phyloP scores from a whole-genome alignment of 2,797 vertebrate species.

The Eulemur mongoz region DNA sequence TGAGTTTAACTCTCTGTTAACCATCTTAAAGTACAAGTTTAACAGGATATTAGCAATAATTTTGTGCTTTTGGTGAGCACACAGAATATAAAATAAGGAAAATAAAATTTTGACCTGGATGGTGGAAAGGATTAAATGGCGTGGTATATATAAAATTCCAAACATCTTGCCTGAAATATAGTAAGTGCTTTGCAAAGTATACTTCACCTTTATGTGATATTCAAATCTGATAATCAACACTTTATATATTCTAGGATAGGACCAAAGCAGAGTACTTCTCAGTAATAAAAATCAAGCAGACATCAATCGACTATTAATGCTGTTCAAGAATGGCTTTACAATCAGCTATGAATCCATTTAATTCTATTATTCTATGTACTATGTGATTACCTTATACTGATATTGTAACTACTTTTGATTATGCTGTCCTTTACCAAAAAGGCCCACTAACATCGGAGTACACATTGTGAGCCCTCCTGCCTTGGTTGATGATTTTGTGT shows the following conservation, averaged over 20 bases:
- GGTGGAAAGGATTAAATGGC: not conserved
- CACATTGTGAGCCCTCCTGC: not conserved
- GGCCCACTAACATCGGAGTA: fast-evolving
- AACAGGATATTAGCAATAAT: not conserved
- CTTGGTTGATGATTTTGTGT: not conserved
- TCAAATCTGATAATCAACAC: not conserved
- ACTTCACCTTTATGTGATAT: not conserved
- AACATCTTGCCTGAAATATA: not conserved
- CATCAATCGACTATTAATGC: not conserved
- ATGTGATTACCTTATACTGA: not conserved
- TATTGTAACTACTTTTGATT: not conserved
- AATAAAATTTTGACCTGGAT: not conserved
- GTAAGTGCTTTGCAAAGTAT: not conserved
- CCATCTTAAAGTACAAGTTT: not conserved
- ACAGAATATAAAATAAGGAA: not conserved
- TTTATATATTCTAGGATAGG: not conserved
- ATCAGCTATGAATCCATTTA: not conserved
- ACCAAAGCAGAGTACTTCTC: not conserved
- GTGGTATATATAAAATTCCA: not conserved
- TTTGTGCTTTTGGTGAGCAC: not conserved
- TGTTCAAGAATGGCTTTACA: not conserved
- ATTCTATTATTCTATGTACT: not conserved
- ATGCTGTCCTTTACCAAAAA: not conserved
- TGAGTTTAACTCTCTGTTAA: not conserved
- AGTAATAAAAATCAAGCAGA: slow-evolving; percentile 8